Percentiles rank a stretch among this genome's conserved stretches.
Conservation (phyloP, 2,888 invertebrate genomes). For the Tenthredo scrophulariae region DNA sequence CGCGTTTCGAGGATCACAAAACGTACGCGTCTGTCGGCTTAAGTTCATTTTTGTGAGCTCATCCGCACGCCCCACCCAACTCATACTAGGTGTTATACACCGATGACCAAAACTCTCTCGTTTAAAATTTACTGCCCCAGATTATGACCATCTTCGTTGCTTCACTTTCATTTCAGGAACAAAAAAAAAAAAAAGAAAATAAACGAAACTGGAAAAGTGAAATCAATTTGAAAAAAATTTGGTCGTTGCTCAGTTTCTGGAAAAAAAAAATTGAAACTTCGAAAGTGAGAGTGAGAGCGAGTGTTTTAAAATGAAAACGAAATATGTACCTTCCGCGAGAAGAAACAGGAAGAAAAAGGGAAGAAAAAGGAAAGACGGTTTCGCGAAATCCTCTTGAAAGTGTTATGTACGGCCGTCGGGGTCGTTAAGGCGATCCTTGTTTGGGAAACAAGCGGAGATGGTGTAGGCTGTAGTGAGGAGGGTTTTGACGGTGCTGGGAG, state of each 20-base stretch:
- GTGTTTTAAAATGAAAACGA: neutral
- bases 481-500: slow-evolving; percentile 37
- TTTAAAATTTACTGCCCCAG: neutral
- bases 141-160: neutral
- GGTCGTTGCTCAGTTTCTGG: neutral
- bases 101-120: slow-evolving; percentile 25
- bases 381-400: slow-evolving; percentile 29
- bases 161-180: neutral
- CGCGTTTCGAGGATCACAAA: slow-evolving; percentile 24
- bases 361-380: neutral
- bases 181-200: neutral
- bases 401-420: slow-evolving; percentile 30
- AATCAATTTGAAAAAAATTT: neutral
- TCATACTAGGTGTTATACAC: neutral
- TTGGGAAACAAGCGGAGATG: slow-evolving; percentile 42
- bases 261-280: neutral
- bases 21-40: slow-evolving; percentile 21
- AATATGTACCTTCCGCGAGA: neutral
- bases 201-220: neutral
- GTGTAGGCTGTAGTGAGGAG: slow-evolving; percentile 7
- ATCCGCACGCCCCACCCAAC: slow-evolving; percentile 7
- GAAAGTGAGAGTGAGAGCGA: neutral
- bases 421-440: slow-evolving; percentile 48
- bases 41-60: slow-evolving; percentile 31
- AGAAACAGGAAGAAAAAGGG: neutral